phyloP scores from a whole-genome alignment of 2,113 vertebrate species.

The Nothobranchius furzeri region DNA sequence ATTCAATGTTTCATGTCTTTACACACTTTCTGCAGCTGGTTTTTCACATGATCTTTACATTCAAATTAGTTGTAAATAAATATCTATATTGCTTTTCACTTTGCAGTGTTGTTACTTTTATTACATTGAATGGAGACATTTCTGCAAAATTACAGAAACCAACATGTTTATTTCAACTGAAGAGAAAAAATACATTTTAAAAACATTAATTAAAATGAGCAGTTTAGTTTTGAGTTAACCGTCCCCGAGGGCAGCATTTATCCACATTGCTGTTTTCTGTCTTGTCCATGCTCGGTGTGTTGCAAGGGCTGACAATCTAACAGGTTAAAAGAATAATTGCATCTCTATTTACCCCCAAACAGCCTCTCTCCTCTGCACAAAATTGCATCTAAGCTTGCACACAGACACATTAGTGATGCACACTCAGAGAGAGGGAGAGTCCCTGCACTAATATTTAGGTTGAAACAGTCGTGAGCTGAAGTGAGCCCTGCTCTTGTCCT shows the following conservation, averaged over 20 bases:
- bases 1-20: conserved; percentile 48
- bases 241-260: conserved; percentile 45
- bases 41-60: conserved; percentile 22
- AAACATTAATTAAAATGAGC: conserved; percentile 15
- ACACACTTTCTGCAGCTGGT: conserved; percentile 44
- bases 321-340: conserved; percentile 81
- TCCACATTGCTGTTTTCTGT: conserved; percentile 52
- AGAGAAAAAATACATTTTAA: conserved; percentile 32
- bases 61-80: neutral
- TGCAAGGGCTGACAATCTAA: conserved; percentile 67
- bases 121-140: conserved; percentile 11
- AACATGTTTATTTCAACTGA: conserved; percentile 7
- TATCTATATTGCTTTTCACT: too few relatives aligned
- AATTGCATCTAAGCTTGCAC: conserved; percentile 66
- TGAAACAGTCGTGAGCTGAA: conserved; percentile 82
- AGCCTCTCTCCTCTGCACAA: conserved; percentile 72
- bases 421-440: conserved; percentile 51
- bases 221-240: conserved; percentile 34
- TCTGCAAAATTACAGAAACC: neutral
- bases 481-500: conserved; percentile 83
- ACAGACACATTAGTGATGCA: conserved; percentile 41
- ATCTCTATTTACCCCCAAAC: conserved; percentile 76
- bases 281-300: conserved; percentile 53
- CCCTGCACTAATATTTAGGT: conserved; percentile 76
- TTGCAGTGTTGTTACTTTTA: too few relatives aligned